Conservation (phyloP, 2,888 invertebrate genomes). For the Clistopyga incitator region DNA sequence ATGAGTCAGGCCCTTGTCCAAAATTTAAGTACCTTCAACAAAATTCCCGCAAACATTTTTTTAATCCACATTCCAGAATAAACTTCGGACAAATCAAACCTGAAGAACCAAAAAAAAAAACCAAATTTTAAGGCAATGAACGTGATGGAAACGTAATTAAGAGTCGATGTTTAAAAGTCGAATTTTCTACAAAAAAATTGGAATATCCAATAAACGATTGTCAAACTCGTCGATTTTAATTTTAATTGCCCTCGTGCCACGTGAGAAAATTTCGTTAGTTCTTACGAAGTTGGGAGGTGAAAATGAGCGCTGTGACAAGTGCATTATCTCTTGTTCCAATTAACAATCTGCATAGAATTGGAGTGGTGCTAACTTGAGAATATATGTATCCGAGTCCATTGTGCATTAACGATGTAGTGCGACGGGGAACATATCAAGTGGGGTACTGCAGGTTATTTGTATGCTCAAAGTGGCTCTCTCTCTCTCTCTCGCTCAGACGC, state of each 20-base stretch:
- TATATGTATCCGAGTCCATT: constrained; percentile 52
- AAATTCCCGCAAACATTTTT: too few species aligned
- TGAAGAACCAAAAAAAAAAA: too few species aligned
- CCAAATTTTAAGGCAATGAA: too few species aligned
- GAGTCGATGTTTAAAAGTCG: too few species aligned
- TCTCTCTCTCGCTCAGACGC: constrained; percentile 18
- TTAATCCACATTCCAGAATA: too few species aligned
- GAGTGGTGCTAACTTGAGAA: constrained; percentile 55
- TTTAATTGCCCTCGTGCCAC: neutral
- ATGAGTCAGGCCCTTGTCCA: neutral
- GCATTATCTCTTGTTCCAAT: constrained; percentile 55
- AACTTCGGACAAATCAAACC: too few species aligned
- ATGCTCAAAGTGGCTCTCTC: constrained; percentile 42
- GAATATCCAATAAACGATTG: neutral
- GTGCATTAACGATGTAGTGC: constrained; percentile 53
- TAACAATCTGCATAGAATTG: constrained; percentile 60
- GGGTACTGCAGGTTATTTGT: constrained; percentile 52
- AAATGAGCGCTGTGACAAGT: constrained; percentile 38
- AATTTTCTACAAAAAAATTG: neutral
- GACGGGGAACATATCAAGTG: constrained; percentile 28
- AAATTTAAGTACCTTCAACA: too few species aligned
- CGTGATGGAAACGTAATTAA: too few species aligned
- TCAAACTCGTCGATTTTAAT: neutral
- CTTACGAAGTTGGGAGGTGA: neutral
- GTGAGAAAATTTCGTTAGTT: neutral